phyloP scores from a whole-genome alignment of 2,113 vertebrate genomes.

The Gallinago paraguaiae region DNA sequence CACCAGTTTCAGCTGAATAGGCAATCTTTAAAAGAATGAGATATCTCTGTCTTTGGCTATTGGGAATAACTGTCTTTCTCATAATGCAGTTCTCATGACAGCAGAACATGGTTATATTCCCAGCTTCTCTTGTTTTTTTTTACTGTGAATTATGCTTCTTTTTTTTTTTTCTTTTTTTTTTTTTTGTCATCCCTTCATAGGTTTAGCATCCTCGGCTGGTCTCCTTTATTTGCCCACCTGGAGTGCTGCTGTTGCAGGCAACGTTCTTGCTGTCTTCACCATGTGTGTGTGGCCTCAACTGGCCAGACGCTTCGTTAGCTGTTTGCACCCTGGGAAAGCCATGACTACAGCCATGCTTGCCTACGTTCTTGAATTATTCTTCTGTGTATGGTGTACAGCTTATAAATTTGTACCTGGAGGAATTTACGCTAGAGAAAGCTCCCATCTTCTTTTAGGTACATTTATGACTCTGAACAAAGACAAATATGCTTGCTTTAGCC shows the following conservation, averaged over 20 bases:
- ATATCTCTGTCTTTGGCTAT: background rate
- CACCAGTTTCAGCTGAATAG: background rate
- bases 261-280: slow-evolving; percentile 64
- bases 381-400: slow-evolving; percentile 78
- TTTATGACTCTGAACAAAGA: background rate
- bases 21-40: background rate
- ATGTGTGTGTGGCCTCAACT: slow-evolving; percentile 71
- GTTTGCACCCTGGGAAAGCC: slow-evolving; percentile 58
- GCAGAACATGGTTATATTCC: background rate
- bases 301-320: slow-evolving; percentile 50
- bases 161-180: background rate
- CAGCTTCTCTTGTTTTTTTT: background rate
- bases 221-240: slow-evolving; percentile 74
- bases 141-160: too few relatives aligned
- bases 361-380: slow-evolving; percentile 69
- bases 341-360: slow-evolving; percentile 69
- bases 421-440: slow-evolving; percentile 74
- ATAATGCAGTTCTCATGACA: background rate
- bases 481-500: background rate
- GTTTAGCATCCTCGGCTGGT: slow-evolving; percentile 60
- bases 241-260: slow-evolving; percentile 72
- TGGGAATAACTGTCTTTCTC: background rate
- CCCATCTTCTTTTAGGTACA: slow-evolving; percentile 76
- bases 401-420: slow-evolving; percentile 82
- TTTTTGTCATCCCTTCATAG: slow-evolving; percentile 28